Conservation (phyloP, 1,140 invertebrate species). For the Pseudobourletiella spinata region DNA sequence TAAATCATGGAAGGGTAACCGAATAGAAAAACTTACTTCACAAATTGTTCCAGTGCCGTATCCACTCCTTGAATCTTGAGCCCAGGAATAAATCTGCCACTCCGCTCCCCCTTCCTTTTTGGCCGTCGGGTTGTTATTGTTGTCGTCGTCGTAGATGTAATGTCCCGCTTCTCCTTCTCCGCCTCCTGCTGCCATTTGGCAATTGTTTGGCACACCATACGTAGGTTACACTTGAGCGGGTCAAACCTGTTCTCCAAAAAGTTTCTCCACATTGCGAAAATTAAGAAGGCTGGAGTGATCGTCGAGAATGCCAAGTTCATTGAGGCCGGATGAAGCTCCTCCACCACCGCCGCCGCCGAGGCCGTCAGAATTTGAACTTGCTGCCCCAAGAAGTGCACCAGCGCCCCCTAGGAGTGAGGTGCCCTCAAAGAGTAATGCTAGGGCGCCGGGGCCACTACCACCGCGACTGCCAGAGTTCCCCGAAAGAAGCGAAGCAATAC, state of each 20-base stretch:
- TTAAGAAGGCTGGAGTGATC: constrained; percentile 13
- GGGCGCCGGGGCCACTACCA: not conserved
- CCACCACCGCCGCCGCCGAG: not conserved
- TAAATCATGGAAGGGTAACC: no score
- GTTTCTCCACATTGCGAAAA: constrained; percentile 15
- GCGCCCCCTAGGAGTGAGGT: not conserved
- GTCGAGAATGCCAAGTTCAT: not conserved
- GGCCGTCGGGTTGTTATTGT: constrained; percentile 8
- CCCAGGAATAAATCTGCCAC: not conserved
- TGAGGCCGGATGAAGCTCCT: not conserved
- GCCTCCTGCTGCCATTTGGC: constrained; percentile 28
- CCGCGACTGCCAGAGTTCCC: no score
- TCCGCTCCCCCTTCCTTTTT: not conserved
- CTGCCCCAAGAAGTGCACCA: not conserved
- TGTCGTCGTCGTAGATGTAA: constrained; percentile 6
- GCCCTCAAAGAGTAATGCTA: not conserved
- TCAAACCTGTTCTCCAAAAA: constrained; percentile 29
- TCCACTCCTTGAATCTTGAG: not conserved
- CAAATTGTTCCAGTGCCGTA: not conserved
- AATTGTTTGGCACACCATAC: constrained; percentile 31
- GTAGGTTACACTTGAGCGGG: constrained; percentile 26
- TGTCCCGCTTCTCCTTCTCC: not conserved
- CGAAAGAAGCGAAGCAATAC: no score
- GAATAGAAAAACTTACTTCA: no score
- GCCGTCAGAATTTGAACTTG: not conserved